Base-by-base conservation (phyloP, 2,113 vertebrate genomes). In the Malurus alboscapulatus region DNA sequence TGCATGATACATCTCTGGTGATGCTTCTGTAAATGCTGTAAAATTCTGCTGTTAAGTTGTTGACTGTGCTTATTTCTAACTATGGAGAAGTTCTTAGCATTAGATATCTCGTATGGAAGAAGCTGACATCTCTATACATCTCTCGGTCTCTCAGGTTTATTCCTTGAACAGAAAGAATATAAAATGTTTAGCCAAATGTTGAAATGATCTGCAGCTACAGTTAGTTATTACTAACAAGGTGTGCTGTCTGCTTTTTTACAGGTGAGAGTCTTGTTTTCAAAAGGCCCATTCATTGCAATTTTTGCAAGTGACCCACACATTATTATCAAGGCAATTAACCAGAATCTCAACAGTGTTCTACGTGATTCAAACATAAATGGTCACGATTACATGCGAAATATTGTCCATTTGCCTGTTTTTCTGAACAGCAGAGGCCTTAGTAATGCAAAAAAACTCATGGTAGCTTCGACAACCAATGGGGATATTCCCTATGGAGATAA, bases 281-380 rank as follows among this genome's bases (percentile, higher is more conserved):
- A 99, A 96, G 99, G 99, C 29, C 99, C 99, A 0, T 99, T 99
- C 89, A 99, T 99, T 93, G 99, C 99, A 87, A 98, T 99, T 95
- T 99, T 99, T 96, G 99, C 99, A 55, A 99, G 99, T 69, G 99
- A 99, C 83, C 99, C 99, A 4, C 99, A 99, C 87, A 99, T 99
- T 61, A 99, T 99, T 74, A 99, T 99, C 91, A 99, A 99, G 96
- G 99, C 99, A 44, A 99, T 99, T 95, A 99, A 99, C 97, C 99
- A 99, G 97, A 99, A 99, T 97, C 98, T 99, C 77, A 99, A 98
- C 94, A 99, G 99, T 12, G 99, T 99, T 86, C 98, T 99, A 9
- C 98, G 99, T 36, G 99, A 99, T 94, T 99, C 99, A 36, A 99
- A 99, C 96, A 99, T 99, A 96, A 99, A 99, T 10, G 99, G 99